A percentile compares a stretch with the other conserved stretches of the same genome.
phyloP scores from a whole-genome alignment of 2,888 invertebrate genomes.

The Ectemnius continuus region DNA sequence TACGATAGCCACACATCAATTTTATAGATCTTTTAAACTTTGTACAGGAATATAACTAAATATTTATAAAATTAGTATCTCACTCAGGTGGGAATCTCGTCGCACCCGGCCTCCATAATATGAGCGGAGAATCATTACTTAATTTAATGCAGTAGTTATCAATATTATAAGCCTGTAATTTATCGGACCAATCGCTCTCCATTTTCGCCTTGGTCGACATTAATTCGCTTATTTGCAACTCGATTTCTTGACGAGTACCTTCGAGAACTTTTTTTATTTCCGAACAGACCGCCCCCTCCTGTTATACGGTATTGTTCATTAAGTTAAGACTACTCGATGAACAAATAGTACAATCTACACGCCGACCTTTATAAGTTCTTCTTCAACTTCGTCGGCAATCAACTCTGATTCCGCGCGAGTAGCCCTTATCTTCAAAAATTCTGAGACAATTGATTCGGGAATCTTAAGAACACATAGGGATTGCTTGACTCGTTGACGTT shows the following conservation, averaged over 20 bases:
- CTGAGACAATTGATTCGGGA: conserved; percentile 87
- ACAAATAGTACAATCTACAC: background rate
- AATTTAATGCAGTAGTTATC: conserved; percentile 86
- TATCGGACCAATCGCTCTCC: conserved; percentile 96
- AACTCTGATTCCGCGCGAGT: conserved; percentile 86
- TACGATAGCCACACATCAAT: conserved; percentile 36
- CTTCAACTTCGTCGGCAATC: conserved; percentile 87
- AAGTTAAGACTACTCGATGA: background rate
- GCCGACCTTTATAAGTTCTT: conserved; percentile 84
- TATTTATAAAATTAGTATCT: conserved; percentile 67
- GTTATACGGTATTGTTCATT: conserved; percentile 1
- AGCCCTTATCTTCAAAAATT: conserved; percentile 86
- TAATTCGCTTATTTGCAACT: conserved; percentile 85
- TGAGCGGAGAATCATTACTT: conserved; percentile 84
- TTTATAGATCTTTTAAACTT: background rate
- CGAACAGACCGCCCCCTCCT: conserved; percentile 84
- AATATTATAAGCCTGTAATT: conserved; percentile 88
- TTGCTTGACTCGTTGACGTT: conserved; percentile 84
- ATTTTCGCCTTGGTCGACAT: conserved; percentile 89
- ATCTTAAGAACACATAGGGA: conserved; percentile 84
- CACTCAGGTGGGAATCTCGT: conserved; percentile 88
- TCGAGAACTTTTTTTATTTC: conserved; percentile 84
- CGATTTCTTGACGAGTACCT: conserved; percentile 83
- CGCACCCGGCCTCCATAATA: conserved; percentile 90
- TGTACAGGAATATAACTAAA: background rate